Percentiles rank a stretch among this genome's conserved stretches.
Conservation (phyloP, 1,140 invertebrate genomes). For the Drosophila pseudoobscura region DNA sequence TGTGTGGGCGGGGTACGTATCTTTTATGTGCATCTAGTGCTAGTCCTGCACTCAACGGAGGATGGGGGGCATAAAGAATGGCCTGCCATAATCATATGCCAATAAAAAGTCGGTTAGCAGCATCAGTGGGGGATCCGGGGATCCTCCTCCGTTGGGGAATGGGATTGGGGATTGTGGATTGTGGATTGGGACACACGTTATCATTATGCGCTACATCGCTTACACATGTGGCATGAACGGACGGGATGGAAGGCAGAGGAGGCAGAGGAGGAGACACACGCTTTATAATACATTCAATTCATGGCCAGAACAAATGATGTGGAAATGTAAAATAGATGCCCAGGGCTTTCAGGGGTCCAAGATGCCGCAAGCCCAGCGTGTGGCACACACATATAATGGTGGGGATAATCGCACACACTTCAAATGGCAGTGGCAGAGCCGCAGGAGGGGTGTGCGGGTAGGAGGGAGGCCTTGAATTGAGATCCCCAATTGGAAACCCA, state of each 20-base stretch:
- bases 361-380: conserved; percentile 40
- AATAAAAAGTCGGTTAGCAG: conserved; percentile 79
- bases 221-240: conserved; percentile 50
- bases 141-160: conserved; percentile 13
- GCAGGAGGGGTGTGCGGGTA: background rate
- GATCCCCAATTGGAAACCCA: conserved; percentile 26
- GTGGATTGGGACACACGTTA: conserved; percentile 54
- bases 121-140: background rate
- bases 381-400: conserved; percentile 58
- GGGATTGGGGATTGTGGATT: conserved; percentile 19
- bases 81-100: conserved; percentile 76
- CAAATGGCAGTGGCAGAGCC: conserved; percentile 57
- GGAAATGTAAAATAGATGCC: conserved; percentile 82
- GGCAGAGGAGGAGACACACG: conserved; percentile 14
- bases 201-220: conserved; percentile 80
- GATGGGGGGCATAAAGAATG: conserved; percentile 63
- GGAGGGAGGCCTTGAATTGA: conserved; percentile 1
- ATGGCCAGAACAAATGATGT: conserved; percentile 81
- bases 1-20: conserved; percentile 18
- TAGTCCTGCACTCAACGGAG: conserved; percentile 43
- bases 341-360: conserved; percentile 46
- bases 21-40: conserved; percentile 70
- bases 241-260: background rate
- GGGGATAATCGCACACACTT: conserved; percentile 71
- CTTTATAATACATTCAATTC: conserved; percentile 81